These are phyloP conservation scores for Platycheirus albimanus DNA, from an alignment of 2,888 invertebrate species.

Conservation along the genomic window DNA sequence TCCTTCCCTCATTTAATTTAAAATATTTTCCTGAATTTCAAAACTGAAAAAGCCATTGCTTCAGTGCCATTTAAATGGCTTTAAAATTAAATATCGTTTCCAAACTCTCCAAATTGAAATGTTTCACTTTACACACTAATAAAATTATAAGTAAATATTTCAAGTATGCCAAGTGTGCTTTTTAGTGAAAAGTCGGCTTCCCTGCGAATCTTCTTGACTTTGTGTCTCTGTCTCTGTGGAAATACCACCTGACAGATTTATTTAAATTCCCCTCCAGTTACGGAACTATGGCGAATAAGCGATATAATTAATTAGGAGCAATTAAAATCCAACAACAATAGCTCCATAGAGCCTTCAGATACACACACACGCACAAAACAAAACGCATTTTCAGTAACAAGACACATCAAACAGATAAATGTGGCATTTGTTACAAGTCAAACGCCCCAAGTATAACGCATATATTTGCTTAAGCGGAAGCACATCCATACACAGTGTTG, in stretches of 20 bases:
- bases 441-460: conserved; percentile 55
- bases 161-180: conserved; percentile 30
- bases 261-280: conserved; percentile 56
- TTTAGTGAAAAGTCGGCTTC: conserved; percentile 18
- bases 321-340: conserved; percentile 70
- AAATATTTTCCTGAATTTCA: too few relatives aligned
- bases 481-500: conserved; percentile 3
- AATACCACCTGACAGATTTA: conserved; percentile 73
- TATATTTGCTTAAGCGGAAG: conserved; percentile 66
- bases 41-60: too few relatives aligned
- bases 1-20: too few relatives aligned
- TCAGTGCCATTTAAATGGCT: neutral
- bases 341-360: too few relatives aligned
- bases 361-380: conserved; percentile 1
- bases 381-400: conserved; percentile 6
- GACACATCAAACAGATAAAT: conserved; percentile 68
- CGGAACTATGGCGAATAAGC: conserved; percentile 71
- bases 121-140: conserved; percentile 50
- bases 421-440: conserved; percentile 72
- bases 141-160: conserved; percentile 64
- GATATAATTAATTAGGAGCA: conserved; percentile 73
- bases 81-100: conserved; percentile 13
- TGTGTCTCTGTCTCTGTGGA: too few relatives aligned
- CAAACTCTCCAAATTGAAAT: conserved; percentile 39
- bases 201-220: too few relatives aligned